Evolutionary conservation across 2,113 vertebrate genomes (phyloP).

Genomic region (Phainopepla nitens): DNA sequence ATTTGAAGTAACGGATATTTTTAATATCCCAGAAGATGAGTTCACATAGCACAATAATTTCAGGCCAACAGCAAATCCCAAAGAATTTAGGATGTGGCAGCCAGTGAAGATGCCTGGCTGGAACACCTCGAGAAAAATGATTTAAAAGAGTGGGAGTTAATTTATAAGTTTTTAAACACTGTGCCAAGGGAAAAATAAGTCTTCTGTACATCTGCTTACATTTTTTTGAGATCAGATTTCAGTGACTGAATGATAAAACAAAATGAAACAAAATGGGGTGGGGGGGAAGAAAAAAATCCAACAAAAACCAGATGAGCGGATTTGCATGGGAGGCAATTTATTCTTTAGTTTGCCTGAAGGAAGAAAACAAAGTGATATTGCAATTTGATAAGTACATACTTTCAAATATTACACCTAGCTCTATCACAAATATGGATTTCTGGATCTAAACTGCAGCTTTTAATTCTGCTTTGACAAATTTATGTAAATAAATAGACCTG

Average conservation of each 20-base stretch:
- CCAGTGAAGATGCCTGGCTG: not conserved
- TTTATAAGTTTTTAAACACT: conserved; percentile 31
- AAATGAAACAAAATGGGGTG: not conserved
- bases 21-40: conserved; percentile 16
- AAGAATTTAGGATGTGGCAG: conserved; percentile 30
- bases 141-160: conserved; percentile 32
- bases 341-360: not conserved
- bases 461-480: conserved; percentile 52
- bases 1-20: conserved; percentile 2
- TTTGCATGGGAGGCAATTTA: conserved; percentile 37
- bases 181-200: conserved; percentile 34
- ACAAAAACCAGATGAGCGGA: conserved; percentile 25
- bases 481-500: conserved; percentile 44
- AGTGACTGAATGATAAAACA: conserved; percentile 26
- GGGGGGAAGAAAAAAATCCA: not conserved
- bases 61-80: conserved; percentile 29
- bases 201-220: conserved; percentile 38
- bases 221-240: conserved; percentile 44
- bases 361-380: conserved; percentile 20
- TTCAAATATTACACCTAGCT: not conserved
- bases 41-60: not conserved
- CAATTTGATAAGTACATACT: conserved; percentile 10
- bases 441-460: conserved; percentile 10
- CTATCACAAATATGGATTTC: not conserved
- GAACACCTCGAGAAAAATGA: conserved; percentile 9